A percentile compares a stretch with the other conserved stretches of the same genome.
These are phyloP conservation scores for Brachylomia viminalis DNA, from an alignment of 2,888 invertebrate genomes.

Conservation along the genomic window DNA sequence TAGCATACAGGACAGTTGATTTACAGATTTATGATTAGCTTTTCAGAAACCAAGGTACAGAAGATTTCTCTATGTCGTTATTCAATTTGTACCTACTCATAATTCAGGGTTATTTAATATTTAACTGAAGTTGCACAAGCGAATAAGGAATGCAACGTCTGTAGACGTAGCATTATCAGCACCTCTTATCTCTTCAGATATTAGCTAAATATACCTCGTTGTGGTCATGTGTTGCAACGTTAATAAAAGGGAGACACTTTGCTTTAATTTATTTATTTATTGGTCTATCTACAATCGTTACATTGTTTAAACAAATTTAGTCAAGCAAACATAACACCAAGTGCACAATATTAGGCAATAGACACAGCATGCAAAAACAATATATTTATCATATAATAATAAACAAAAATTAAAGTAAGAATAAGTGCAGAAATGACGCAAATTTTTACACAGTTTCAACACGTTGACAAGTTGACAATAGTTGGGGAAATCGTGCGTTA, in stretches of 20 bases:
- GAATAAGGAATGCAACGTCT: conserved; percentile 41
- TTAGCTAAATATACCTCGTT: conserved; percentile 51
- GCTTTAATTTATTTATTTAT: no score
- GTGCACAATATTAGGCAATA: no score
- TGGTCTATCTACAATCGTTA: no score
- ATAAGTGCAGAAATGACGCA: no score
- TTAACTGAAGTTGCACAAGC: conserved; percentile 30
- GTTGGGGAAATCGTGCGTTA: no score
- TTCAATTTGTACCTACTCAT: not conserved
- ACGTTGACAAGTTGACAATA: no score
- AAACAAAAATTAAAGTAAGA: no score
- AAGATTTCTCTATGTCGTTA: not conserved
- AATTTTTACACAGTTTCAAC: no score
- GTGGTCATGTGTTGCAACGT: conserved; percentile 15
- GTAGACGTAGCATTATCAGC: conserved; percentile 45
- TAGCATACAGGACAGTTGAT: not conserved
- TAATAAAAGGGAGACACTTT: not conserved
- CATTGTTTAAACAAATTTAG: no score
- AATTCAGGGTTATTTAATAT: conserved; percentile 24
- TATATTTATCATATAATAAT: no score
- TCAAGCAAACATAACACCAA: no score
- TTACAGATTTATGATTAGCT: not conserved
- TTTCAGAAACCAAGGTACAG: not conserved
- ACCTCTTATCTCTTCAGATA: conserved; percentile 41
- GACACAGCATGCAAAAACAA: no score